Evolutionary conservation across 1,140 invertebrate genomes (phyloP), one percentile per base, ranked within the genome.

Genomic region (Drosophila parvula): DNA sequence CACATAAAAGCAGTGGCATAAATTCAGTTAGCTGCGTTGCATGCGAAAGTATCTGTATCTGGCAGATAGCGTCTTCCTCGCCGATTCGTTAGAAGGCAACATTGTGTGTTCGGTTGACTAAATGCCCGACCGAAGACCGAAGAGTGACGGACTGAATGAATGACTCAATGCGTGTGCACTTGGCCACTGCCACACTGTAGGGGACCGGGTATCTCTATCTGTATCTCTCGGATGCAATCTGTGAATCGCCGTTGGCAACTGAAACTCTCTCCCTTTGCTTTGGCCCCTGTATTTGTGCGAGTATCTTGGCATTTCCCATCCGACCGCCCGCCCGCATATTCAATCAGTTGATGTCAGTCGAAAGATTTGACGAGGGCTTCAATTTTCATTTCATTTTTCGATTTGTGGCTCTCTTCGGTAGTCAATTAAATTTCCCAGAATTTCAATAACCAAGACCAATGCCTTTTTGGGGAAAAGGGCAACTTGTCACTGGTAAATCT

Each of bases 61-160:
- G 65, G 79, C 76, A 80, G 84, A 88, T 80, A 32, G 73, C 68
- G 88, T 88, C 84, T 82, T 73, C 40, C 67, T 34, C 18, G 43
- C 53, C 44, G 57, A 48, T 65, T 71, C 79, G 55, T 78, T 77
- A 65, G 73, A 44, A 50, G 55, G 64, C 82, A 85, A 81, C 81
- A 85, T 89, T 89, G 83, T 89, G 83, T 88, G 83, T 82, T 76
- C 78, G 85, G 86, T 82, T 88, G 79, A 85, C 82, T 85, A 71
- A 73, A 60, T 74, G 74, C 41, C 64, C 45, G 74, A 65, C 63
- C 43, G 74, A 69, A 61, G 74, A 78, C n/a, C 34, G 16, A n/a
- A n/a, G 41, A 45, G 48, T 77, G 76, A 53, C 58, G 67, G 56
- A 36, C 44, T 41, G 73, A 38, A 41, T 62, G 70, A 78, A 63